Percentiles rank a stretch among this genome's conserved stretches.
phyloP scores from a whole-genome alignment of 2,113 vertebrate species.

The Scartelaos histophorus region DNA sequence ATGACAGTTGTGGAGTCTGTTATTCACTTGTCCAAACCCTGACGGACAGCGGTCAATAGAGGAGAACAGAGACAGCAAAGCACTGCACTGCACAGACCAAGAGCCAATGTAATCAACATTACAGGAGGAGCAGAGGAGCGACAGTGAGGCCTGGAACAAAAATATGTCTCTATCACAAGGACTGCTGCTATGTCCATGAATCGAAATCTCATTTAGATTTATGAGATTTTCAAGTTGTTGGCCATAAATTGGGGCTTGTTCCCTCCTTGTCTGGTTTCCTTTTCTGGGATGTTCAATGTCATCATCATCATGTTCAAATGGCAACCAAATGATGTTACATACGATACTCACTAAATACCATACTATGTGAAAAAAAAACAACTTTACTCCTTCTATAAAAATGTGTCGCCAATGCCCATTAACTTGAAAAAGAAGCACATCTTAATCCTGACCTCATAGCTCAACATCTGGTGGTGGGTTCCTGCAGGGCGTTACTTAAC shows the following conservation, averaged over 20 bases:
- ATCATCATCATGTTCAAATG: too few species aligned
- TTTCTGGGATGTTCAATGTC: too few species aligned
- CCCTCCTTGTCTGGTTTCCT: neutral
- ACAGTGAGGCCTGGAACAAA: neutral
- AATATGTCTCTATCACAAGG: neutral
- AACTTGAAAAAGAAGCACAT: neutral
- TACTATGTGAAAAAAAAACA: too few species aligned
- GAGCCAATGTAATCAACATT: neutral
- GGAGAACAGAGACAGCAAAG: constrained; percentile 15
- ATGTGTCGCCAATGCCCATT: neutral
- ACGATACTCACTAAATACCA: too few species aligned
- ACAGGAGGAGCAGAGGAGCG: neutral
- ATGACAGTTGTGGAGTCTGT: neutral
- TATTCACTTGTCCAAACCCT: constrained; percentile 22
- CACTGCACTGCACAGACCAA: constrained; percentile 5
- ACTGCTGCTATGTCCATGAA: neutral
- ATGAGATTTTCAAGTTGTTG: too few species aligned
- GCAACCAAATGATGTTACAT: too few species aligned
- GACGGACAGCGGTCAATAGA: constrained; percentile 38
- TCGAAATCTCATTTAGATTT: too few species aligned
- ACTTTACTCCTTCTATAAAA: too few species aligned
- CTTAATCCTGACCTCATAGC: neutral
- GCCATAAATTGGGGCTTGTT: neutral
- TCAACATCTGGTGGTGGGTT: neutral
- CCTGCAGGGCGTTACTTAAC: too few species aligned